Conservation (phyloP, 1,140 invertebrate species). For the Patella vulgata region DNA sequence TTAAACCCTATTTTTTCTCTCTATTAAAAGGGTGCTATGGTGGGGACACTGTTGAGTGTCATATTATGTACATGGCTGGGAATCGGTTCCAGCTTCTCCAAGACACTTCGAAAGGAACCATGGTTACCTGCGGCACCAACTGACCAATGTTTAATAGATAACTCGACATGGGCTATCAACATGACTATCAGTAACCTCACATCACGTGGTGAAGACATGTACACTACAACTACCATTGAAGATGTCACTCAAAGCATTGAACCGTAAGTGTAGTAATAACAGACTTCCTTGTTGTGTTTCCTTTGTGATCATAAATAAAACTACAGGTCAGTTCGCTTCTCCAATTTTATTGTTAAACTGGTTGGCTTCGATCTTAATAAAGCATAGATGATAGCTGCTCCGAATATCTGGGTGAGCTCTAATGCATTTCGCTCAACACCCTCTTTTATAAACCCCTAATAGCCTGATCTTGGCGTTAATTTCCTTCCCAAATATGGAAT, state of each 20-base stretch:
- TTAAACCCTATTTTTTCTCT: no score
- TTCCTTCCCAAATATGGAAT: no score
- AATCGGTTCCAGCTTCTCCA: conserved; percentile 33
- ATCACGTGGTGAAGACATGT: neutral
- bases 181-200: conserved; percentile 2
- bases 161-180: conserved; percentile 4
- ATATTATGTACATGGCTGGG: conserved; percentile 33
- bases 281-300: no score
- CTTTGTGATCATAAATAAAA: no score
- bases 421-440: no score
- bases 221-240: neutral
- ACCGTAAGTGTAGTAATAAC: neutral
- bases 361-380: no score
- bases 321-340: neutral
- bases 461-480: no score
- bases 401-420: no score
- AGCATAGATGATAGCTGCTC: no score
- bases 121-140: conserved; percentile 26
- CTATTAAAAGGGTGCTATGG: conserved; percentile 31
- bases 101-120: conserved; percentile 18
- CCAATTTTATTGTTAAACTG: neutral
- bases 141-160: conserved; percentile 14
- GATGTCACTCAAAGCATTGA: neutral
- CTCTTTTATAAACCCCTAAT: no score
- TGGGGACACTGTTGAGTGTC: conserved; percentile 18